phyloP scores from a whole-genome alignment of 2,797 vertebrate genomes.

The Momotus momota region DNA sequence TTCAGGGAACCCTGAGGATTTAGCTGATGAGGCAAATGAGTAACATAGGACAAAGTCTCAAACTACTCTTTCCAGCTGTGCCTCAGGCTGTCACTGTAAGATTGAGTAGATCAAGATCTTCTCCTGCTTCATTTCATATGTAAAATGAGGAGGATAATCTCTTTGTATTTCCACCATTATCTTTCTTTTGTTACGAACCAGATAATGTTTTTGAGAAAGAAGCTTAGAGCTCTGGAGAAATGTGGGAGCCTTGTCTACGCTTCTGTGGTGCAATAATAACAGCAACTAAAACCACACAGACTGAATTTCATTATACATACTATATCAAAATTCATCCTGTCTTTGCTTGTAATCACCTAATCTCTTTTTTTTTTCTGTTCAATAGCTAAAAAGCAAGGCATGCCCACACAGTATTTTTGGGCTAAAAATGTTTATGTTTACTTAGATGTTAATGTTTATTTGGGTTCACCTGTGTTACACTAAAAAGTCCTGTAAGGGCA shows the following conservation, averaged over 20 bases:
- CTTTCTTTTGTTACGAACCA: background rate
- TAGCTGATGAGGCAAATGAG: background rate
- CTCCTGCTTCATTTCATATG: background rate
- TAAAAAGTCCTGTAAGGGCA: background rate
- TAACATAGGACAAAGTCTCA: background rate
- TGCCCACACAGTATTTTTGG: background rate
- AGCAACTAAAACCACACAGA: background rate
- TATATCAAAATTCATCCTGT: background rate
- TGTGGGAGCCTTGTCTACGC: background rate
- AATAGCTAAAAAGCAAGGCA: background rate
- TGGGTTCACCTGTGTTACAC: background rate
- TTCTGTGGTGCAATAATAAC: background rate
- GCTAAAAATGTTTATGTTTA: background rate
- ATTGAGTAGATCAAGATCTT: background rate
- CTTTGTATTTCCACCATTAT: background rate
- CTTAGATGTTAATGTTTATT: no score
- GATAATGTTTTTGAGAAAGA: background rate
- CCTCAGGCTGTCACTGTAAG: background rate
- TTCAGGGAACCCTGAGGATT: background rate
- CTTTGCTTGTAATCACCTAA: background rate
- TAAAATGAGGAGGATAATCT: background rate
- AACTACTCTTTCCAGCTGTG: background rate
- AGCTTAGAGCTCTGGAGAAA: background rate
- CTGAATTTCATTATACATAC: background rate
- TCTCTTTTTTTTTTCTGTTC: background rate